Percentiles rank a stretch among this genome's conserved stretches.
phyloP scores from a whole-genome alignment of 2,797 vertebrate genomes.

The Falco peregrinus region DNA sequence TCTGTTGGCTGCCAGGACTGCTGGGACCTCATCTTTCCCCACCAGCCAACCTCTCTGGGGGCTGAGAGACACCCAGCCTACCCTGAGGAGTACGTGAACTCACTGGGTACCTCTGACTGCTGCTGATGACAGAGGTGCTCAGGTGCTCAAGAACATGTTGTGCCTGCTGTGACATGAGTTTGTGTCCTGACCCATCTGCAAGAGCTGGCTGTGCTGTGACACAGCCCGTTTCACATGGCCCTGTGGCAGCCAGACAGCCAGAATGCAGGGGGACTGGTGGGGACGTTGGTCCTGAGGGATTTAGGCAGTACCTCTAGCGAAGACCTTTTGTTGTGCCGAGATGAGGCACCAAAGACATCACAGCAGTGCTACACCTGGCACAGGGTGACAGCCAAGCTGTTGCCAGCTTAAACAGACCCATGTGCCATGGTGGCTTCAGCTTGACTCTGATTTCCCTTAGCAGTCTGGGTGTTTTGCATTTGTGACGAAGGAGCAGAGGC shows the following conservation, averaged over 20 bases:
- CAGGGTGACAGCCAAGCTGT: background rate
- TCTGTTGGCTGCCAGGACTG: background rate
- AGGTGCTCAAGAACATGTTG: background rate
- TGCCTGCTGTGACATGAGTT: background rate
- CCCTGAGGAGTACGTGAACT: background rate
- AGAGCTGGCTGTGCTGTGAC: background rate
- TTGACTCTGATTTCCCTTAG: background rate
- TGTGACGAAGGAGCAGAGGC: background rate
- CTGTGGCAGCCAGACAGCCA: background rate
- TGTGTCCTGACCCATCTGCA: background rate
- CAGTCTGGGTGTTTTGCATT: background rate
- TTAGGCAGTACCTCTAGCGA: background rate
- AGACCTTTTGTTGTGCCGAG: background rate
- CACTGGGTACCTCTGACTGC: accelerated
- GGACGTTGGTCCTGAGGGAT: background rate
- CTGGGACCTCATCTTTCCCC: background rate
- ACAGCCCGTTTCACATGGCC: background rate
- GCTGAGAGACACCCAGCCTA: background rate
- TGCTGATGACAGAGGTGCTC: background rate
- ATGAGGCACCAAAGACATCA: background rate
- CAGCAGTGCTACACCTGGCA: background rate
- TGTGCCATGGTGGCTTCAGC: background rate
- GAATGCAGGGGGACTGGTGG: background rate
- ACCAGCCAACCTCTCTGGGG: background rate
- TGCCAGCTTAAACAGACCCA: background rate